phyloP scores from a whole-genome alignment of 2,888 invertebrate species.

The Caenorhabditis sulstoni region DNA sequence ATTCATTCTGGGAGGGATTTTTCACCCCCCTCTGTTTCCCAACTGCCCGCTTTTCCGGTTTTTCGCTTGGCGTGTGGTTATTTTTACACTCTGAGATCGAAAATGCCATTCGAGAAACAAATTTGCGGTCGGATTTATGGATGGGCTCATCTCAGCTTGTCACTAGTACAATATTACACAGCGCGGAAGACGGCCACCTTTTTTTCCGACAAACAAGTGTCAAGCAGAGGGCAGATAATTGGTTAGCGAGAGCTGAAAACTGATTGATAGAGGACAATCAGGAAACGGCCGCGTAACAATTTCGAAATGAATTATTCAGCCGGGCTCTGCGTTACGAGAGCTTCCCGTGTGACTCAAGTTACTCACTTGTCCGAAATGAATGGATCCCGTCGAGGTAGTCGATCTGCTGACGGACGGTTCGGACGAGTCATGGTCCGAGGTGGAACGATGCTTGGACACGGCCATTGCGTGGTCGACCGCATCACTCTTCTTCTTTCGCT shows the following conservation, averaged over 20 bases:
- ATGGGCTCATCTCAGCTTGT: conserved; percentile 25
- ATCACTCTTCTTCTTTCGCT: conserved; percentile 56
- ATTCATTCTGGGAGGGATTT: conserved; percentile 45
- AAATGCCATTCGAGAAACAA: conserved; percentile 34
- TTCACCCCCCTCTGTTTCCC: neutral
- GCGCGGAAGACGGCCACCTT: conserved; percentile 25
- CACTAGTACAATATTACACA: conserved; percentile 53
- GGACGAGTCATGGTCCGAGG: conserved; percentile 40
- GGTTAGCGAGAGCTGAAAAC: neutral
- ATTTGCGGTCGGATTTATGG: conserved; percentile 54
- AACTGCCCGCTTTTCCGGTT: conserved; percentile 23
- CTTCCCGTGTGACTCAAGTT: neutral
- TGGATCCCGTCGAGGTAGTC: conserved; percentile 46
- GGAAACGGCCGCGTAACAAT: conserved; percentile 26
- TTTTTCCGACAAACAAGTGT: conserved; percentile 39
- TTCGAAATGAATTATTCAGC: conserved; percentile 44
- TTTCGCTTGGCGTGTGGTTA: conserved; percentile 20
- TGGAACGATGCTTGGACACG: conserved; percentile 38
- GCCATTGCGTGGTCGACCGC: conserved; percentile 41
- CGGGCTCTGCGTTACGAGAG: neutral
- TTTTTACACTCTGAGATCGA: conserved; percentile 39
- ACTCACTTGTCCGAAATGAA: conserved; percentile 51
- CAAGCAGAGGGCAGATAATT: conserved; percentile 4
- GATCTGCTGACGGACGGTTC: conserved; percentile 53
- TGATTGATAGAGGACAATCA: conserved; percentile 16